Evolutionary conservation across 2,797 vertebrate genomes (phyloP).

Genomic region (Amphiprion clarkii): DNA sequence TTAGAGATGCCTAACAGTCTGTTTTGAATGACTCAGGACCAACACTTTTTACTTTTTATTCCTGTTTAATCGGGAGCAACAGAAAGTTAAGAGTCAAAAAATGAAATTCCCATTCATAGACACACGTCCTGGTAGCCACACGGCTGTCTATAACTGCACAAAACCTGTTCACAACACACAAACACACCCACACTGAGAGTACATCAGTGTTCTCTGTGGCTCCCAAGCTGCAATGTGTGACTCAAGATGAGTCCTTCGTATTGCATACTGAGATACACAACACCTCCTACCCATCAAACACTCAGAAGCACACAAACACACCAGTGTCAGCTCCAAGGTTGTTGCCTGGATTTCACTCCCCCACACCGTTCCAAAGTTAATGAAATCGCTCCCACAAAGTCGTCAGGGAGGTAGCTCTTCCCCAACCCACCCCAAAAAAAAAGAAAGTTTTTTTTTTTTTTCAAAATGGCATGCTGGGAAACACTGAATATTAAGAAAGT

Average conservation of each 20-base stretch:
- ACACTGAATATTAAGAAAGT: slow-evolving; percentile 19
- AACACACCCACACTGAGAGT: neutral
- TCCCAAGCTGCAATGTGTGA: slow-evolving; percentile 10
- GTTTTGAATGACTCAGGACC: too few species aligned
- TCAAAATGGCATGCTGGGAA: neutral
- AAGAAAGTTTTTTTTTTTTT: neutral
- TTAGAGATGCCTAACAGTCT: neutral
- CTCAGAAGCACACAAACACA: slow-evolving; percentile 8
- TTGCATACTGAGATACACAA: slow-evolving; percentile 34
- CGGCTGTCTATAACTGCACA: neutral
- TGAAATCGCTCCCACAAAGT: slow-evolving; percentile 50
- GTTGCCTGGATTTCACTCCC: slow-evolving; percentile 23
- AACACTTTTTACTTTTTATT: neutral
- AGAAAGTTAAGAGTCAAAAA: too few species aligned
- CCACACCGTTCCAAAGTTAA: slow-evolving; percentile 44
- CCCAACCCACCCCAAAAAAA: neutral
- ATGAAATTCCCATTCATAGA: neutral
- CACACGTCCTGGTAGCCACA: neutral
- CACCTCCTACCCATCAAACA: neutral
- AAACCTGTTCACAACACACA: neutral
- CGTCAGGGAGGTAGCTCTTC: slow-evolving; percentile 21
- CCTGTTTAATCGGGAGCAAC: too few species aligned
- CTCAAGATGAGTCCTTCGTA: slow-evolving; percentile 30
- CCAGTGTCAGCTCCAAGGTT: slow-evolving; percentile 52
- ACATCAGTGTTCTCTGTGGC: neutral